Evolutionary conservation across 1,140 invertebrate genomes (phyloP).

Genomic region (Teleopsis dalmanni): DNA sequence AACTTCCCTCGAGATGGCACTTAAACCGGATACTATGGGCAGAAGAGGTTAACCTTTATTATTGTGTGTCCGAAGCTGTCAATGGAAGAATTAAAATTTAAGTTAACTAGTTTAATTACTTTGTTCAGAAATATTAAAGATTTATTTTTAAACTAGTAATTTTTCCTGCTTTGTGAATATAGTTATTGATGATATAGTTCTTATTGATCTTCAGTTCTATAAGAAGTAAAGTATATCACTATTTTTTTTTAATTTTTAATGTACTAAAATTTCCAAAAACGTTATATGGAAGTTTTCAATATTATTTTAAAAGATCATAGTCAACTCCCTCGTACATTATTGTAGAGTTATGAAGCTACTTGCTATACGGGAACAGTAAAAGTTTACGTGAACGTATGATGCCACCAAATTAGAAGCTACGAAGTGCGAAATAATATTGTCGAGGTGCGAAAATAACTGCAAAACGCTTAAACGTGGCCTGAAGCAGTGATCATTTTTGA

Average conservation of each 20-base stretch:
- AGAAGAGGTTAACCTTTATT: too few relatives aligned
- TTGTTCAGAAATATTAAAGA: too few relatives aligned
- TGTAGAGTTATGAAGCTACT: constrained; percentile 1
- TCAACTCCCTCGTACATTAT: not conserved
- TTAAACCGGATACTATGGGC: too few relatives aligned
- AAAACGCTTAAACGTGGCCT: not conserved
- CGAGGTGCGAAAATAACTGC: constrained; percentile 45
- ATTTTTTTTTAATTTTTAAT: not conserved
- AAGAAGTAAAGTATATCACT: not conserved
- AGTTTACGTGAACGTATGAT: not conserved
- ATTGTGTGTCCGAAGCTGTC: too few relatives aligned
- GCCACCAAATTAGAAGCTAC: constrained; percentile 13
- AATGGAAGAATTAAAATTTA: too few relatives aligned
- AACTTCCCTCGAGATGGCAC: too few relatives aligned
- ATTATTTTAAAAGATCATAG: constrained; percentile 1
- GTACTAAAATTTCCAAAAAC: not conserved
- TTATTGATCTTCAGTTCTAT: too few relatives aligned
- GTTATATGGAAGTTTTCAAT: constrained; percentile 1
- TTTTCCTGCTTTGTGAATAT: too few relatives aligned
- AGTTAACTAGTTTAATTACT: too few relatives aligned
- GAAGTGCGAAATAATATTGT: constrained; percentile 42
- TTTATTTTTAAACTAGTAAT: too few relatives aligned
- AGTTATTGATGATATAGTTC: too few relatives aligned
- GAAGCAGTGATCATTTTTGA: not conserved
- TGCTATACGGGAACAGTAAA: not conserved